Evolutionary conservation across 2,797 vertebrate species (phyloP), one percentile per base, ranked within the genome.

Genomic region (Huso huso): DNA sequence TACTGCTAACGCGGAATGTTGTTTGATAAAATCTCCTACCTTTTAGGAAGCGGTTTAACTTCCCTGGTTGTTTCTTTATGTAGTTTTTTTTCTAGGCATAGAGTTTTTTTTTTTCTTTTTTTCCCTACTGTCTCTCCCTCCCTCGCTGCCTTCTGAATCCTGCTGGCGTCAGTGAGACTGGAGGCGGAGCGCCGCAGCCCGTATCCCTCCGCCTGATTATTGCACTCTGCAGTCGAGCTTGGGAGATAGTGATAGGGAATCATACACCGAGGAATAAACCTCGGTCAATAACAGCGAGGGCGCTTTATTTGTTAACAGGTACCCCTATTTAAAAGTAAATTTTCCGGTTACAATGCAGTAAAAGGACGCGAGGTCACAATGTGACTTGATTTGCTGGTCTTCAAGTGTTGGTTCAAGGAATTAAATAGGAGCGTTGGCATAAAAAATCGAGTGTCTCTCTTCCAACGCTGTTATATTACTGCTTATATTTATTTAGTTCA

Each of bases 111-210:
- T 68, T 73, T 70, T n/a, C n/a, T 70, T 73, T 68, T 50, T 13
- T 6, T 49, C 67, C 11, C 55, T 68, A 23, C 69, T 64, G 65
- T 72, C 71, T 67, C 78, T 81, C 75, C 57, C 75, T 75, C 70
- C 57, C 75, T 75, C 70, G 52, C 57, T 78, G 73, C 61, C 79
- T 67, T 72, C 64, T 75, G 78, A 80, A 77, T 84, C 80, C 82
- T 83, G 77, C 86, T 81, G 78, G 78, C 87, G 83, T 86, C 83
- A 81, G 84, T 79, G 79, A 81, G 81, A 64, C 79, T 82, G 75
- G 77, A 73, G 75, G 82, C 82, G 84, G 74, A 83, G 73, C 67
- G 73, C 79, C 59, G 48, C 62, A 78, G 72, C 48, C 66, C 67
- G 59, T 82, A 89, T 91, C 83, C 68, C 79, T 91, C 86, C 90